Percentiles rank a stretch among this genome's conserved stretches.
These are phyloP conservation scores for Scolopax rusticola DNA, from an alignment of 2,797 vertebrate species.

Conservation along the genomic window DNA sequence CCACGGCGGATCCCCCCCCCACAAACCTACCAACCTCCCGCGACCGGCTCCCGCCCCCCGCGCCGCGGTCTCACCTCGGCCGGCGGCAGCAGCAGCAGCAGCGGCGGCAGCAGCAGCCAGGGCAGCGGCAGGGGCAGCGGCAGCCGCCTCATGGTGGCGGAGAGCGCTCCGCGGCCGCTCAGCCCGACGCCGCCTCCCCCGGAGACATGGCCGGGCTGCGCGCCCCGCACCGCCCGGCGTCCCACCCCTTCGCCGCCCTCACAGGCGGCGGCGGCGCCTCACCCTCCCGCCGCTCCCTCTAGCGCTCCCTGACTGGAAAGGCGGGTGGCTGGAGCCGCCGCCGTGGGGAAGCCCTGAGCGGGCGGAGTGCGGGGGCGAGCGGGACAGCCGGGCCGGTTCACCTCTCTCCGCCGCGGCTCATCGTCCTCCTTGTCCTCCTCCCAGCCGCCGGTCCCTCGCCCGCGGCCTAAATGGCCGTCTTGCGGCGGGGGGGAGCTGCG, in stretches of 20 bases:
- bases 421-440: background rate
- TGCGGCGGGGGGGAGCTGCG: background rate
- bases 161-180: constrained; percentile 53
- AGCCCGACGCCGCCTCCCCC: constrained; percentile 72
- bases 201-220: constrained; percentile 75
- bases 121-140: background rate
- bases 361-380: background rate
- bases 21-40: no score
- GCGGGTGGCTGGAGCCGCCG: background rate
- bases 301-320: background rate
- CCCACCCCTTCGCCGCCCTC: constrained; percentile 1
- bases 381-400: background rate
- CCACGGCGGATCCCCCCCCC: background rate
- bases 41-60: background rate
- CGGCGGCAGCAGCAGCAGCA: background rate
- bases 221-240: constrained; percentile 48
- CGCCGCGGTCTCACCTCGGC: constrained; percentile 39
- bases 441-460: background rate
- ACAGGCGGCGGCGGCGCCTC: background rate
- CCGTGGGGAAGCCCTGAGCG: background rate
- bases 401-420: background rate
- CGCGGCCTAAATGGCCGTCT: constrained; percentile 2
- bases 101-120: background rate
- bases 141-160: constrained; percentile 43
- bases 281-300: constrained; percentile 46